phyloP scores from a whole-genome alignment of 2,888 invertebrate species.

The Troglohyphantes excavatus region DNA sequence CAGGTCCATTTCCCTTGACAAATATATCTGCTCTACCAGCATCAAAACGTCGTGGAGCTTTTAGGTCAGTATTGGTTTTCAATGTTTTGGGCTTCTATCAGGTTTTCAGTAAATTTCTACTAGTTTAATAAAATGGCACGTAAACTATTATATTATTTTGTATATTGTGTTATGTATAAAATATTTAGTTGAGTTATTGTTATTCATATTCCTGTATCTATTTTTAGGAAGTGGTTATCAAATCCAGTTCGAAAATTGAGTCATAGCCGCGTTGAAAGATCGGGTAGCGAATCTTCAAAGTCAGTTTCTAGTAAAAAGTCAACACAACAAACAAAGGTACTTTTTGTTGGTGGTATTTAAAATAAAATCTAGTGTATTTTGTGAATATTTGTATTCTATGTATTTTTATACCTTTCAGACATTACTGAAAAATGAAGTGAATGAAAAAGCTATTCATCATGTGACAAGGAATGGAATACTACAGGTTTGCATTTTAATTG shows the following conservation, averaged over 20 bases:
- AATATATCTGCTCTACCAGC: slow-evolving; percentile 81
- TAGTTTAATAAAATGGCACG: neutral
- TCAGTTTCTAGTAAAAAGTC: slow-evolving; percentile 78
- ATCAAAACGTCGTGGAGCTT: slow-evolving; percentile 82
- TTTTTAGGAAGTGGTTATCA: slow-evolving; percentile 91
- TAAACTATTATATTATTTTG: too few species aligned
- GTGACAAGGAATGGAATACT: slow-evolving; percentile 49
- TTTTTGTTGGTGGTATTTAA: neutral
- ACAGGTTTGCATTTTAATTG: slow-evolving; percentile 2
- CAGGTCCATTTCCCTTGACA: slow-evolving; percentile 61
- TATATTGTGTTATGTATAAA: too few species aligned
- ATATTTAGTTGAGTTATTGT: neutral
- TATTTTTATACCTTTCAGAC: slow-evolving; percentile 15
- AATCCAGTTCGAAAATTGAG: slow-evolving; percentile 93
- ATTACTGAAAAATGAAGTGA: slow-evolving; percentile 30
- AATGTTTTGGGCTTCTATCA: too few species aligned
- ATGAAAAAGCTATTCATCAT: slow-evolving; percentile 23
- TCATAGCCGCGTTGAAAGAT: slow-evolving; percentile 88
- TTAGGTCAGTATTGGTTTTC: slow-evolving; percentile 81
- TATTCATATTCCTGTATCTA: neutral
- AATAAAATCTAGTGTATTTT: neutral
- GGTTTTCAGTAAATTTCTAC: neutral
- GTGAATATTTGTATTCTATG: neutral
- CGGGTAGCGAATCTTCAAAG: slow-evolving; percentile 79
- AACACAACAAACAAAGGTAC: slow-evolving; percentile 63